Percentiles rank a stretch among this genome's conserved stretches.
phyloP scores from a whole-genome alignment of 1,140 invertebrate genomes.

The Nasonia vitripennis region DNA sequence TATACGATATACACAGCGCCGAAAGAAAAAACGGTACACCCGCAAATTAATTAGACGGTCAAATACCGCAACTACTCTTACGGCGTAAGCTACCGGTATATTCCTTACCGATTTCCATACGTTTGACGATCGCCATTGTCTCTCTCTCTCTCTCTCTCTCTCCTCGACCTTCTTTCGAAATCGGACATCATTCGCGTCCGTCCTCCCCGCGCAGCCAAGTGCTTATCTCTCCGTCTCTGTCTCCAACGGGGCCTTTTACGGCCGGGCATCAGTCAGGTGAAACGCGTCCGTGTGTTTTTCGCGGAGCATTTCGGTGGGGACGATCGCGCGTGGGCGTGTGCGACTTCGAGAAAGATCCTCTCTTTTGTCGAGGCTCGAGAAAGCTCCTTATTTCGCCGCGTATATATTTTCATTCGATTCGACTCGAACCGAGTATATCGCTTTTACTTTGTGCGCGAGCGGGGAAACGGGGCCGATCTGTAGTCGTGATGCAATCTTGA shows the following conservation, averaged over 20 bases:
- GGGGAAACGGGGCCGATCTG: no score
- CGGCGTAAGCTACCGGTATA: not conserved
- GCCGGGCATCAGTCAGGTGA: conserved; percentile 26
- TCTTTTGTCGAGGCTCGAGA: no score
- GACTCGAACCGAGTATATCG: no score
- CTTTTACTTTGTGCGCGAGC: no score
- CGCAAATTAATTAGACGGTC: no score
- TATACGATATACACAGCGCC: no score
- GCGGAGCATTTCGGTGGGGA: not conserved
- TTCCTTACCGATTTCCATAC: not conserved
- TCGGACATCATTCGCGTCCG: not conserved
- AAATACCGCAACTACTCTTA: not conserved
- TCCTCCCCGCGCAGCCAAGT: not conserved
- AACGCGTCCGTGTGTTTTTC: conserved; percentile 36
- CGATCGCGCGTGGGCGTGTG: not conserved
- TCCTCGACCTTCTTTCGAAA: conserved; percentile 20
- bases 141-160: conserved; percentile 29
- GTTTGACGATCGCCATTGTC: conserved; percentile 16
- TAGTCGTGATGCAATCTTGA: no score
- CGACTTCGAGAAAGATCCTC: not conserved
- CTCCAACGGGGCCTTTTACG: conserved; percentile 23
- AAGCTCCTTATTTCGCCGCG: no score
- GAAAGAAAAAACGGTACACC: no score
- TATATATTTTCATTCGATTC: no score
- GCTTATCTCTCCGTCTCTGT: conserved; percentile 1